phyloP scores from a whole-genome alignment of 2,797 vertebrate genomes.

The Argya squamiceps region DNA sequence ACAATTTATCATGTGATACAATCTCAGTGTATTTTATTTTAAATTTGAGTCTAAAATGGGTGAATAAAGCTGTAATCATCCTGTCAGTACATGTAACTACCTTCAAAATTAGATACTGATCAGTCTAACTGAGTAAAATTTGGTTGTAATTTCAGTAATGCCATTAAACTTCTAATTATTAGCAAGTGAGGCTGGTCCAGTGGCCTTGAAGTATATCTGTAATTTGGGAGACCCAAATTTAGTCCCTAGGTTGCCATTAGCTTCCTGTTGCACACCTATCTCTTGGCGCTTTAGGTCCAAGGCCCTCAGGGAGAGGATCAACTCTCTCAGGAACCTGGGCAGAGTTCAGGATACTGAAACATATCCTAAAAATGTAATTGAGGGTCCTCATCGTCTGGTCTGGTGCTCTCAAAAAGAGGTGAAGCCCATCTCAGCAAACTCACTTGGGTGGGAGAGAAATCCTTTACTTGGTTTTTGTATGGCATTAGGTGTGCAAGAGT shows the following conservation, averaged over 20 bases:
- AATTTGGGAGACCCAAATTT: neutral
- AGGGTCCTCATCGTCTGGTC: neutral
- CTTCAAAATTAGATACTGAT: slow-evolving; percentile 58
- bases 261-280: neutral
- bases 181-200: neutral
- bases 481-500: rapidly evolving
- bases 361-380: neutral
- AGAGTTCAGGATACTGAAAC: neutral
- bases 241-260: neutral
- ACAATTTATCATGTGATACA: slow-evolving; percentile 56
- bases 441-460: neutral
- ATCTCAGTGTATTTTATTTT: slow-evolving; percentile 59
- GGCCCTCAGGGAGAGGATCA: neutral
- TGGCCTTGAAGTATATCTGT: neutral
- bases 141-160: slow-evolving; percentile 30
- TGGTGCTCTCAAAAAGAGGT: neutral
- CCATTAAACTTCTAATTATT: neutral
- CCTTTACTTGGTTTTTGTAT: neutral
- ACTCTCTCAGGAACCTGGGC: neutral
- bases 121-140: slow-evolving; percentile 34
- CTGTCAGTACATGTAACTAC: slow-evolving; percentile 58
- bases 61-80: slow-evolving; percentile 64
- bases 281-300: neutral
- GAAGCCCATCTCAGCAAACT: neutral
- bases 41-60: slow-evolving; percentile 47